phyloP scores from a whole-genome alignment of 1,140 invertebrate genomes.

The Diorhabda carinulata region DNA sequence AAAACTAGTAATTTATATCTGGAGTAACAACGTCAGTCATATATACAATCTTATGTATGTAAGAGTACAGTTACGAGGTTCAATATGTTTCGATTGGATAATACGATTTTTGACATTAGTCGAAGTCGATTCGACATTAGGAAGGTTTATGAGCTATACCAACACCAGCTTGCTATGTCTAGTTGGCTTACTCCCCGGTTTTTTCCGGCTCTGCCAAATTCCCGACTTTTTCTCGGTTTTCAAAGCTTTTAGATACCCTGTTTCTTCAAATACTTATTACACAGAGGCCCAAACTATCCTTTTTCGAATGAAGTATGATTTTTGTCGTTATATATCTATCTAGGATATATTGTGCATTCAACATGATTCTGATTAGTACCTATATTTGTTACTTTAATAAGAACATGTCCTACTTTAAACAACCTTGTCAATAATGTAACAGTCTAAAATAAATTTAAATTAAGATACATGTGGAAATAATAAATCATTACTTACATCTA shows the following conservation, averaged over 20 bases:
- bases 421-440: constrained; percentile 52
- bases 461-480: not conserved
- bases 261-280: no score
- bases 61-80: no score
- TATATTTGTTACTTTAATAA: constrained; percentile 54
- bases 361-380: constrained; percentile 44
- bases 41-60: no score
- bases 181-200: no score
- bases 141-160: no score
- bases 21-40: no score
- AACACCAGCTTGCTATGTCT: no score
- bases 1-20: not conserved
- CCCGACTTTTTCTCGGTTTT: no score
- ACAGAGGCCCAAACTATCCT: constrained; percentile 63
- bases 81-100: no score
- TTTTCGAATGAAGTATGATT: constrained; percentile 51
- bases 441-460: constrained; percentile 43
- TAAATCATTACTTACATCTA: constrained; percentile 39
- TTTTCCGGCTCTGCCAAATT: no score
- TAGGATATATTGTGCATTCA: constrained; percentile 56
- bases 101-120: no score
- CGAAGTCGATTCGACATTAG: no score
- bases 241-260: not conserved
- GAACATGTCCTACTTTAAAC: constrained; percentile 59
- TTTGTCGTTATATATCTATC: constrained; percentile 57